Base-by-base conservation (phyloP, 2,888 invertebrate genomes). In the Caenorhabditis sinica region DNA sequence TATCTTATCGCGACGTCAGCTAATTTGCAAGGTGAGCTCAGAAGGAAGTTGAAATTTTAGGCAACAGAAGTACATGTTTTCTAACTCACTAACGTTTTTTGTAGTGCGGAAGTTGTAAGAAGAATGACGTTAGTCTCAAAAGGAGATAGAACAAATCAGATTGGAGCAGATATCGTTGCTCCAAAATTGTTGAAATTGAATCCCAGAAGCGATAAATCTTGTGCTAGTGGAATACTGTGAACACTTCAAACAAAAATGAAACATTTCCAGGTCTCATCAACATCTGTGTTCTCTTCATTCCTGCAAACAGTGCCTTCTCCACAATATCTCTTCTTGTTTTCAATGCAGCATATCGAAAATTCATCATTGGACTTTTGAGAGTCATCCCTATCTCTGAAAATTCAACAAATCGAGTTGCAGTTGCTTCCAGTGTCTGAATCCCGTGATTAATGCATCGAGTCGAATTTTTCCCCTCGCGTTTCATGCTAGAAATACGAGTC, bases 301-400 rank as follows among this genome's bases (percentile, higher is more conserved):
- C 76, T 8, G 60, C 49, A 1, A 56, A 68, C 33, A 68, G 68
- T 49, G 45, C 68, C 23, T 60, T 68, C 33, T 68, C 76, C 4
- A 76, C 76, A 23, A 68, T 56, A 11, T 58, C 76, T 8, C 76
- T 76, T 25, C 49, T 76, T 20, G 28, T 51, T 25, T 76, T 61
- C 61, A 76, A 68, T 40, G 60, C 56, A 15, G 45, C 76, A 0
- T 76, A 76, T 69, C 68, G 76, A n/a, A 60, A 49, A n/a, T 76
- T 76, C 25, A 68, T 76, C 15, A 60, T 23, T 13, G 60, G 65
- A 20, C 5, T 75, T 15, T 17, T 66, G 20, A 36, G 36, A 65
- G 53, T 68, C 13, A 6, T 53, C 6, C 51, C 68, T 3, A 53
- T n/a, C 8, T 9, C 36, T 33, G 68, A 68, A 36, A 49, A 15